Conservation (phyloP, 2,113 vertebrate genomes). For the Anhinga rufa region DNA sequence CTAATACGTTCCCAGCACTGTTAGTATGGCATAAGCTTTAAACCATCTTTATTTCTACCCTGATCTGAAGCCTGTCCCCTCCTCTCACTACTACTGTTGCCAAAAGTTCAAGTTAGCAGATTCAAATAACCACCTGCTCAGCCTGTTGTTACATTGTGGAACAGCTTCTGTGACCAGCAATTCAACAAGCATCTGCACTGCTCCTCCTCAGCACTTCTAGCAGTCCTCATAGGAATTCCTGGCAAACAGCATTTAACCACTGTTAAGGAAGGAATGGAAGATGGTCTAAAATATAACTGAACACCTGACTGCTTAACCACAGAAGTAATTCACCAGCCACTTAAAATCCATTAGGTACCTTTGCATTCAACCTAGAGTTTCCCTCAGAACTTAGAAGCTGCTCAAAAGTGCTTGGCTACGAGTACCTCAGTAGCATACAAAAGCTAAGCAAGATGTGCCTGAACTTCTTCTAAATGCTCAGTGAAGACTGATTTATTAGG, state of each 20-base stretch:
- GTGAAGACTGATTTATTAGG: not conserved
- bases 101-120: not conserved
- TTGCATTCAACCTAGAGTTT: not conserved
- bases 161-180: too few relatives aligned
- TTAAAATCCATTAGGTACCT: not conserved
- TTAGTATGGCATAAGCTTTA: accelerated
- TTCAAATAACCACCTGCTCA: too few relatives aligned
- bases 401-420: not conserved
- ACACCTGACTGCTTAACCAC: not conserved
- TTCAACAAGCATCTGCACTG: not conserved
- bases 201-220: not conserved
- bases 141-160: accelerated
- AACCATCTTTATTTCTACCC: not conserved
- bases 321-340: not conserved
- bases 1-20: too few relatives aligned
- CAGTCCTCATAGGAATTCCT: not conserved
- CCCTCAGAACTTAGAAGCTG: not conserved
- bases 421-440: accelerated
- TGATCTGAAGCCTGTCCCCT: not conserved
- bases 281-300: not conserved
- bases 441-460: not conserved
- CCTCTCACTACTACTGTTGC: not conserved
- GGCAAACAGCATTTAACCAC: not conserved
- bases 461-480: not conserved
- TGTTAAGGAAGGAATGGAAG: not conserved